A percentile compares a stretch with the other conserved stretches of the same genome.
Conservation (phyloP, 2,113 vertebrate genomes). For the Prolemur simus region DNA sequence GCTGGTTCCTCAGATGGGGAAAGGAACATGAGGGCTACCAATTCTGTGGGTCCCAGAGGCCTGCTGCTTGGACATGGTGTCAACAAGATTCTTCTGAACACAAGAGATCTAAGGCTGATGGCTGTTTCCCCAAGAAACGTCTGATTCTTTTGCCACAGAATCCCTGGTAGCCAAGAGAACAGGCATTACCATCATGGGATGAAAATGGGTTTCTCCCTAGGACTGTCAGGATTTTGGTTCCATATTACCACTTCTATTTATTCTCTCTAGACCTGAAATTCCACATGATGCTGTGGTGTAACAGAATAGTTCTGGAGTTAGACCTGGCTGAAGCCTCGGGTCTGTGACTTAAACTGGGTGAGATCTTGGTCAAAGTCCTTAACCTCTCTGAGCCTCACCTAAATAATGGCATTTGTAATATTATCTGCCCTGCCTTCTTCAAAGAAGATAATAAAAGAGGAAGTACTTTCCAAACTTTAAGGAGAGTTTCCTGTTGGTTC, state of each 20-base stretch:
- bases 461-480: background rate
- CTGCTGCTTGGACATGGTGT: background rate
- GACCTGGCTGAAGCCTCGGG: background rate
- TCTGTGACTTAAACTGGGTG: background rate
- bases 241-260: background rate
- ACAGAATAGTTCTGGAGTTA: background rate
- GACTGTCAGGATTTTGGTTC: background rate
- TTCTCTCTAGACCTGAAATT: background rate
- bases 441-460: conserved; percentile 26
- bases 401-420: background rate
- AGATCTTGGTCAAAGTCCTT: conserved; percentile 14
- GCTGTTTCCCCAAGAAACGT: background rate
- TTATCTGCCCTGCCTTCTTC: background rate
- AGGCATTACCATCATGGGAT: background rate
- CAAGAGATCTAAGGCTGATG: background rate
- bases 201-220: background rate
- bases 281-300: background rate
- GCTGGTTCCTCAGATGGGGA: background rate
- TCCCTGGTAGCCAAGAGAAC: background rate
- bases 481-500: conserved; percentile 22
- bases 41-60: background rate
- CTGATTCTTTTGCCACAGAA: background rate
- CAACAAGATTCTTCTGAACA: background rate
- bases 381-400: background rate
- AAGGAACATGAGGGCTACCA: background rate